A percentile compares a stretch with the other conserved stretches of the same genome.
These are phyloP conservation scores for Catharus minimus DNA, from an alignment of 2,113 vertebrate species.

Conservation along the genomic window DNA sequence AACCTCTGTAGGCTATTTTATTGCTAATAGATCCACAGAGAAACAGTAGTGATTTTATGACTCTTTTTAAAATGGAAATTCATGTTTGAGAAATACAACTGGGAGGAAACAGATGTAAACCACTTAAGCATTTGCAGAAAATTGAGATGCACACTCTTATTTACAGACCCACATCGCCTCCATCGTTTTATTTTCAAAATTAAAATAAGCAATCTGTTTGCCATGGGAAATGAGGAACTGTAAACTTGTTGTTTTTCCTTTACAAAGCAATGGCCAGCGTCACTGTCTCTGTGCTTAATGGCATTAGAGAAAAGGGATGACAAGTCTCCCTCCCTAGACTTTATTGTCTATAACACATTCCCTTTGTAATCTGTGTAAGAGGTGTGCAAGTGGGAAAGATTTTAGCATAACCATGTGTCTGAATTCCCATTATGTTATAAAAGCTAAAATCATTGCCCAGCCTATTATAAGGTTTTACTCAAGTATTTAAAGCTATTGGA, in stretches of 20 bases:
- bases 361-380: constrained; percentile 66
- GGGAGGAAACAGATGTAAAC: constrained; percentile 86
- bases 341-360: constrained; percentile 73
- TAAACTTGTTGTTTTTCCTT: constrained; percentile 78
- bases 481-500: constrained; percentile 62
- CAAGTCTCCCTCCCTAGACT: constrained; percentile 50
- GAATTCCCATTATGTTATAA: constrained; percentile 60
- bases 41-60: constrained; percentile 86
- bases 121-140: constrained; percentile 86
- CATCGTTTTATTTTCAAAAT: constrained; percentile 80
- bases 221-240: constrained; percentile 76
- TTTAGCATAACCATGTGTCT: constrained; percentile 59
- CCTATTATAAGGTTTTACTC: constrained; percentile 64
- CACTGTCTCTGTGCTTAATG: constrained; percentile 71
- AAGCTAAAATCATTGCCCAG: constrained; percentile 63
- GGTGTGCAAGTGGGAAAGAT: constrained; percentile 66
- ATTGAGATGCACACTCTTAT: constrained; percentile 85
- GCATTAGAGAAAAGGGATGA: constrained; percentile 57
- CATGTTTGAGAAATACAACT: constrained; percentile 88
- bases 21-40: constrained; percentile 89
- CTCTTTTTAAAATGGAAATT: constrained; percentile 91
- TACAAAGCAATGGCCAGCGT: constrained; percentile 60
- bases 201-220: constrained; percentile 84
- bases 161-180: constrained; percentile 81
- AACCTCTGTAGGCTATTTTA: constrained; percentile 89